Conservation (phyloP, 2,113 vertebrate genomes). For the Neolamprologus fasciatus region DNA sequence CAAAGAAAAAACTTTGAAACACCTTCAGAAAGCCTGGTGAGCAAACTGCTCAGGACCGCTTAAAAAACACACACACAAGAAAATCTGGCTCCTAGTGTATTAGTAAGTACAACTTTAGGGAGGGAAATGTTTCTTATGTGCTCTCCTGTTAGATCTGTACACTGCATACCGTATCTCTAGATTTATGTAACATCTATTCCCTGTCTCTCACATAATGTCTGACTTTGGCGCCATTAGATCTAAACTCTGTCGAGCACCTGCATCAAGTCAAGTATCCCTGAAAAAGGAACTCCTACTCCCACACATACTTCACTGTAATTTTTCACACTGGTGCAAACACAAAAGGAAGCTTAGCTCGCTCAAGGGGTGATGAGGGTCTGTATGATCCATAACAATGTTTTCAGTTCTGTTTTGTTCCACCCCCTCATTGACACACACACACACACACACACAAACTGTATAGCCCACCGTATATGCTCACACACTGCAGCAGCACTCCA, state of each 20-base stretch:
- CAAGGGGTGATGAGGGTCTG: conserved; percentile 5
- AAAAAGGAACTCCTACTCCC: conserved; percentile 18
- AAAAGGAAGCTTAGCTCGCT: conserved; percentile 19
- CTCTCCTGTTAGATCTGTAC: neutral
- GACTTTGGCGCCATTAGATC: neutral
- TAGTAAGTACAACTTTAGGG: neutral
- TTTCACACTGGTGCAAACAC: neutral
- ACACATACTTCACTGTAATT: conserved; percentile 21
- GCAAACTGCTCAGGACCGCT: neutral
- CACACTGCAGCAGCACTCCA: conserved; percentile 37
- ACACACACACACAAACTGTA: neutral
- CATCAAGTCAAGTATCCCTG: conserved; percentile 23
- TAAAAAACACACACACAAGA: neutral
- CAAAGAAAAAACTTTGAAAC: neutral
- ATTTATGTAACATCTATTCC: conserved; percentile 21
- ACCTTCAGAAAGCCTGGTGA: neutral
- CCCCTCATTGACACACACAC: conserved; percentile 13
- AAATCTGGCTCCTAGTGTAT: neutral
- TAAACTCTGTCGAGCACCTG: conserved; percentile 1
- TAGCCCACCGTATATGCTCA: neutral
- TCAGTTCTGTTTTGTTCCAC: conserved; percentile 3
- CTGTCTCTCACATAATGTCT: conserved; percentile 3
- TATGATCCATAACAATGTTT: conserved; percentile 17
- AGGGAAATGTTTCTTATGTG: neutral
- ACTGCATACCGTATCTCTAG: neutral